Evolutionary conservation across 2,888 invertebrate genomes (phyloP).

Genomic region (Cyclophora punctaria): DNA sequence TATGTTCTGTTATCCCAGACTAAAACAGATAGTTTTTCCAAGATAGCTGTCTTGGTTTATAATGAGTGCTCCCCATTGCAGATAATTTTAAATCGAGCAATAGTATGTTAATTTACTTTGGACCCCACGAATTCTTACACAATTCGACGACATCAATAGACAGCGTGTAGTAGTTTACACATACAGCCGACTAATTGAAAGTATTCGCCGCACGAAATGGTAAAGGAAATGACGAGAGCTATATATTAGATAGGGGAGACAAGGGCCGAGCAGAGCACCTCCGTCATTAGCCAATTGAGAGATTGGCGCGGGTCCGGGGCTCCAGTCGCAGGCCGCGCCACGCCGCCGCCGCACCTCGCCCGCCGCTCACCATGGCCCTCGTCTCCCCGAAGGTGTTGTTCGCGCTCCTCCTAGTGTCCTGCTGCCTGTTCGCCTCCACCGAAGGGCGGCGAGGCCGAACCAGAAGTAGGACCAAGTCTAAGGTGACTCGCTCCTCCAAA

Average conservation of each 20-base stretch:
- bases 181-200: conserved; percentile 17
- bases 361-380: conserved; percentile 42
- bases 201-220: conserved; percentile 35
- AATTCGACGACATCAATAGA: conserved; percentile 13
- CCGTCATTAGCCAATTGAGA: conserved; percentile 66
- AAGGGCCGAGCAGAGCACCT: conserved; percentile 56
- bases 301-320: conserved; percentile 34
- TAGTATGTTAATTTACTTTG: too few species aligned
- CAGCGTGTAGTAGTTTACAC: conserved; percentile 22
- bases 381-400: conserved; percentile 34
- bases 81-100: too few species aligned
- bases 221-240: conserved; percentile 54
- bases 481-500: conserved; percentile 55
- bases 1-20: too few species aligned
- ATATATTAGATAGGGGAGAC: conserved; percentile 56
- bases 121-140: too few species aligned
- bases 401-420: conserved; percentile 35
- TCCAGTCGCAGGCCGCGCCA: conserved; percentile 26
- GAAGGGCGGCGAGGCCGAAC: conserved; percentile 80
- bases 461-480: conserved; percentile 83
- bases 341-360: conserved; percentile 38
- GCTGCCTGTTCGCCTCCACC: conserved; percentile 35
- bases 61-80: too few species aligned
- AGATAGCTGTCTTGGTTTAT: too few species aligned
- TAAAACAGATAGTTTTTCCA: too few species aligned